Conservation (phyloP, 2,797 vertebrate species). For the Sebastes minor region DNA sequence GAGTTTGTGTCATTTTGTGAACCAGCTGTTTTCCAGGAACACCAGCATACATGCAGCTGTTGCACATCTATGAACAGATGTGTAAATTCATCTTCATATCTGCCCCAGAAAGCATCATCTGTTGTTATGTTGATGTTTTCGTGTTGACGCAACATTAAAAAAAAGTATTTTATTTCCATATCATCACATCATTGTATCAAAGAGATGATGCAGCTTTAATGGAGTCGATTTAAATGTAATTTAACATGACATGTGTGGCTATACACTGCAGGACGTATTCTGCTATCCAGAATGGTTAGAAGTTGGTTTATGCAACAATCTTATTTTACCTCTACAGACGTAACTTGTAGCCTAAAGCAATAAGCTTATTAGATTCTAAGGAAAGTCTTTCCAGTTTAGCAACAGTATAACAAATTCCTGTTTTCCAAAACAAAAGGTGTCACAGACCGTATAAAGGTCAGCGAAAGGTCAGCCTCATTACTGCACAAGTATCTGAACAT, state of each 20-base stretch:
- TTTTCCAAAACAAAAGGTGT: neutral
- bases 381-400: neutral
- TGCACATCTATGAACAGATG: neutral
- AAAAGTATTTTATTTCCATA: neutral
- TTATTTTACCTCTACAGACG: neutral
- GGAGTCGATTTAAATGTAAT: neutral
- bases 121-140: neutral
- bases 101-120: neutral
- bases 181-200: neutral
- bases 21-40: slow-evolving; percentile 35
- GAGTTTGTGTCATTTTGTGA: neutral
- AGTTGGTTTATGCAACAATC: neutral
- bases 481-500: neutral
- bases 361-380: neutral
- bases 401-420: neutral
- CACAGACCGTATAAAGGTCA: neutral
- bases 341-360: neutral
- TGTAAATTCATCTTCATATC: neutral
- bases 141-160: neutral
- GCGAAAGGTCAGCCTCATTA: neutral
- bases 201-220: neutral
- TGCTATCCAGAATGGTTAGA: neutral
- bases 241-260: neutral
- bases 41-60: neutral
- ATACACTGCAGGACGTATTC: neutral